Evolutionary conservation across 2,113 vertebrate species (phyloP).

Genomic region (Dicrurus megarhynchus): DNA sequence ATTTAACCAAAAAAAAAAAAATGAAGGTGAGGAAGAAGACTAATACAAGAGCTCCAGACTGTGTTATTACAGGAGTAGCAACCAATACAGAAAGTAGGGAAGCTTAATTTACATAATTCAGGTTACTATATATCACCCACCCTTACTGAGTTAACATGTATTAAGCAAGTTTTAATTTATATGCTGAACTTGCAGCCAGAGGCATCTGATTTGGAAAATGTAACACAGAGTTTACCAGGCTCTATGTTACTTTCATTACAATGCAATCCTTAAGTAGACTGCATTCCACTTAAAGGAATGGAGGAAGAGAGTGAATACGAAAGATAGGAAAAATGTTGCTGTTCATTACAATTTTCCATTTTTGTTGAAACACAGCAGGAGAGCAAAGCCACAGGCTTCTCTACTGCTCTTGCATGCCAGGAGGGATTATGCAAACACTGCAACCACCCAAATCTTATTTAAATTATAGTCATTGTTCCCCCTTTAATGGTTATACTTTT

Average conservation of each 20-base stretch:
- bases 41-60: background rate
- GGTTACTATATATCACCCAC: background rate
- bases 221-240: background rate
- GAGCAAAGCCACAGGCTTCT: constrained; percentile 70
- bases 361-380: constrained; percentile 75
- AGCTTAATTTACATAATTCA: background rate
- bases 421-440: constrained; percentile 70
- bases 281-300: constrained; percentile 26
- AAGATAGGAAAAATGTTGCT: constrained; percentile 67
- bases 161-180: background rate
- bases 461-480: constrained; percentile 69
- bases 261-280: background rate
- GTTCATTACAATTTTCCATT: constrained; percentile 72
- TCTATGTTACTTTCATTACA: background rate
- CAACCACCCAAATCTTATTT: constrained; percentile 68
- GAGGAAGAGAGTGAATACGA: constrained; percentile 35
- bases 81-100: constrained; percentile 10
- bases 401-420: constrained; percentile 56
- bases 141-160: background rate
- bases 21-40: background rate
- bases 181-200: constrained; percentile 7
- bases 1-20: background rate
- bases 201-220: background rate
- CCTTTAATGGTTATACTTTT: constrained; percentile 55
- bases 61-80: background rate